Percentiles rank a stretch among this genome's conserved stretches.
These are phyloP conservation scores for Girardinichthys multiradiatus DNA, from an alignment of 2,113 vertebrate species.

Conservation along the genomic window DNA sequence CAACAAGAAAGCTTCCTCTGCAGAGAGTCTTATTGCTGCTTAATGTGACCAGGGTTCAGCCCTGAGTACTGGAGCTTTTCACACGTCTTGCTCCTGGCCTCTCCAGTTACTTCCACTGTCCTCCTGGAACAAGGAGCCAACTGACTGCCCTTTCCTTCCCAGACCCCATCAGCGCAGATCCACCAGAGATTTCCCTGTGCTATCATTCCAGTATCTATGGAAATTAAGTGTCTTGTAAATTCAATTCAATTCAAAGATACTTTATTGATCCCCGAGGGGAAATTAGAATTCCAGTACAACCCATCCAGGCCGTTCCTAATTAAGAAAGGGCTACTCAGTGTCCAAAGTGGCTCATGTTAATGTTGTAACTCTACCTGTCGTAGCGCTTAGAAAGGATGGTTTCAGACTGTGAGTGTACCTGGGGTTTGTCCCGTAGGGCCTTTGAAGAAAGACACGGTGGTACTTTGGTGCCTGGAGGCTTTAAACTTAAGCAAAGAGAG, in stretches of 20 bases:
- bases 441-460: conserved; percentile 55
- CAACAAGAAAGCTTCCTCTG: conserved; percentile 76
- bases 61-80: conserved; percentile 77
- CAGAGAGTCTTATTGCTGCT: conserved; percentile 68
- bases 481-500: conserved; percentile 31
- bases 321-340: conserved; percentile 69
- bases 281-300: too few relatives aligned
- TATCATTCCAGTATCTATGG: conserved; percentile 79
- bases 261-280: too few relatives aligned
- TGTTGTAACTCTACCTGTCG: conserved; percentile 86
- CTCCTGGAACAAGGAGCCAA: conserved; percentile 77
- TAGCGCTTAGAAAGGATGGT: conserved; percentile 61
- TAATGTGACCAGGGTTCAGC: conserved; percentile 74
- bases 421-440: conserved; percentile 51
- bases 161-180: conserved; percentile 76
- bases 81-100: conserved; percentile 77
- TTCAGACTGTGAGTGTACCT: conserved; percentile 55
- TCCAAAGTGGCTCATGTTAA: conserved; percentile 87
- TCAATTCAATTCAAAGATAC: too few relatives aligned
- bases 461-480: conserved; percentile 37
- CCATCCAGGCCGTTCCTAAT: conserved; percentile 75
- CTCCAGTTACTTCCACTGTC: conserved; percentile 84
- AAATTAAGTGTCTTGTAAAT: conserved; percentile 79
- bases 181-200: conserved; percentile 70
- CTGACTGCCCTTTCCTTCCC: conserved; percentile 82